Evolutionary conservation across 1,140 invertebrate species (phyloP), one percentile per base, ranked within the genome.

Genomic region (Cyphomyrmex costatus): DNA sequence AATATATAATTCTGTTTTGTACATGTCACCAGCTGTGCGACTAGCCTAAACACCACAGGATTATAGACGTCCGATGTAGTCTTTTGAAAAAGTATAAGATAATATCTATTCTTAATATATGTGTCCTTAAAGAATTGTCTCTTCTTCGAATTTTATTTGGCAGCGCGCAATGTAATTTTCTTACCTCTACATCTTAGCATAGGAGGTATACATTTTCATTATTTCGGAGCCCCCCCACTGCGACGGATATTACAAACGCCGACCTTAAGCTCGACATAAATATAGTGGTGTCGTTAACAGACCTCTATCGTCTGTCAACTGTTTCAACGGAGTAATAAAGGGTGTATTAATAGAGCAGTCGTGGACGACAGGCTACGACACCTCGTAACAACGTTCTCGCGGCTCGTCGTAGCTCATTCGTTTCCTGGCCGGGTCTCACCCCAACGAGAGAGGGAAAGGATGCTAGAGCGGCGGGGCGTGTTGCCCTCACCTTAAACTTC

Each of bases 401-500:
- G 24, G 33, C 16, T 30, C 27, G 53, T n/a, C 56, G 77, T 58
- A 56, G 51, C 79, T 82, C 53, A 73, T 73, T 82, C 66, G 68
- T 83, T 74, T 83, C 24, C 66, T 30, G 24, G 21, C 51, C 24
- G 42, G 5, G 63, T 68, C 60, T 53, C 42, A n/a, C 56, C 14
- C 56, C 76, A n/a, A 21, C 49, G 19, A 49, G 36, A 42, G 46
- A 30, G 53, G 19, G 33, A 21, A 24, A 30, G 61, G 49, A 30
- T 68, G 60, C 19, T 12, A 60, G n/a, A 56, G 33, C 27, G 19
- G 27, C 0, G 36, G 16, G 42, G 16, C 56, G 10, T 19, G 42
- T 74, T 21, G 60, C 61, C 66, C 51, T 85, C 46, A 36, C 73
- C 60, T 89, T 80, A 90, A 90, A 90, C 74, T 90, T 91, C 86